Conservation (phyloP, 2,113 vertebrate genomes). For the Sylvicapra grimmia region DNA sequence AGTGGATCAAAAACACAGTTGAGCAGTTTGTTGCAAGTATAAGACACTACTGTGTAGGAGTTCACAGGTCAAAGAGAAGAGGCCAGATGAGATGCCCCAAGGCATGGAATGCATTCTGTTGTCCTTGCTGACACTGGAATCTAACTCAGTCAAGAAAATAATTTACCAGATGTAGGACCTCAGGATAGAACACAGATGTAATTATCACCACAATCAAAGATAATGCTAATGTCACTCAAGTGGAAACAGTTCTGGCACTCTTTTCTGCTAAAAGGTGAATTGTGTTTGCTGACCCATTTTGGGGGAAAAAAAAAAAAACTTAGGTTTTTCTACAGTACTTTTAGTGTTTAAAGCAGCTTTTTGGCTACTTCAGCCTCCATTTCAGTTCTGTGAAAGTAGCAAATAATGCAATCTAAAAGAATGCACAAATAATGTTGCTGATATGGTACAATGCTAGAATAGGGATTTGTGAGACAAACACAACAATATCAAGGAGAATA, state of each 20-base stretch:
- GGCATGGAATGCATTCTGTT: constrained; percentile 25
- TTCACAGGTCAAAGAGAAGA: constrained; percentile 47
- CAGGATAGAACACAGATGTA: constrained; percentile 37
- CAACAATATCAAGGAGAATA: background rate
- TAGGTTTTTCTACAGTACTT: background rate
- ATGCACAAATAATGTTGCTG: background rate
- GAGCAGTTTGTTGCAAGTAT: background rate
- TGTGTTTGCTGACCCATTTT: background rate
- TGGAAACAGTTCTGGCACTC: background rate
- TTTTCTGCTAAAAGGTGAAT: constrained; percentile 33
- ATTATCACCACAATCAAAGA: constrained; percentile 47
- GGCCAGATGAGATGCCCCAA: constrained; percentile 33
- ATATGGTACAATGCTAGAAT: background rate
- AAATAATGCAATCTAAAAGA: background rate
- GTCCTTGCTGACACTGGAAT: constrained; percentile 15
- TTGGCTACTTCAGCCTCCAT: background rate
- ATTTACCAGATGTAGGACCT: constrained; percentile 59
- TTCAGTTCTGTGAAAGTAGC: background rate
- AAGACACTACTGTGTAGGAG: background rate
- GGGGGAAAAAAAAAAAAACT: background rate
- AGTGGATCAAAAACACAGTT: background rate
- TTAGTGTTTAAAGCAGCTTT: background rate
- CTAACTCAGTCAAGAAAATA: constrained; percentile 44
- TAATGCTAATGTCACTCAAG: constrained; percentile 4
- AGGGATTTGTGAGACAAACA: background rate